Evolutionary conservation across 2,888 invertebrate species (phyloP), one percentile per base, ranked within the genome.

Genomic region (Aphidius colemani): DNA sequence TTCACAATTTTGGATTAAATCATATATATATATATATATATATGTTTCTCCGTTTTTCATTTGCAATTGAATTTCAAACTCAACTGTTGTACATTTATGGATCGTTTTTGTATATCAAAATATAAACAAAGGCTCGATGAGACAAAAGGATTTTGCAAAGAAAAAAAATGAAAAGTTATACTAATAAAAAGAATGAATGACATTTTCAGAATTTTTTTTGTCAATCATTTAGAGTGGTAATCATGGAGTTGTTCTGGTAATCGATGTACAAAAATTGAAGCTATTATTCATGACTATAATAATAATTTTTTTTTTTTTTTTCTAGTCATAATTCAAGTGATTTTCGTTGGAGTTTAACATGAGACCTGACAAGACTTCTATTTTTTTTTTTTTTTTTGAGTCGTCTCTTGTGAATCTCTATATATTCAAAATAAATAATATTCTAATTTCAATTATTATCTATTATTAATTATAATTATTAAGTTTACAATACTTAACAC

Each of bases 1-100:
- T 77, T 75, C 75, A 72, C 71, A 72, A 71, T 66, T 74, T 11
- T 69, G 74, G 75, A 77, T 77, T 76, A 75, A 77, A 77, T 69
- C 74, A 64, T 75, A 75, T 75, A 74, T 73, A 69, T n/a, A n/a
- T n/a, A n/a, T n/a, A n/a, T n/a, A n/a, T n/a, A n/a, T n/a, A n/a
- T n/a, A n/a, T n/a, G n/a, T 69, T 69, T 65, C 63, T 65, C 63
- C 60, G 62, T 50, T 67, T 67, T 66, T 67, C 68, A 70, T 70
- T 71, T 67, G 70, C 69, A 67, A 69, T 70, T 67, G 69, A 69
- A 70, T 69, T 69, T 66, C 66, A 69, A 67, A 66, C n/a, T n/a
- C n/a, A n/a, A n/a, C 66, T 64, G 55, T 59, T 43, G 63, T 62
- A 66, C 65, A 69, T 71, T 70, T 69, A 69, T 70, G 56, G 70